Evolutionary conservation across 1,140 invertebrate species (phyloP).

Genomic region (Caenorhabditis latens): DNA sequence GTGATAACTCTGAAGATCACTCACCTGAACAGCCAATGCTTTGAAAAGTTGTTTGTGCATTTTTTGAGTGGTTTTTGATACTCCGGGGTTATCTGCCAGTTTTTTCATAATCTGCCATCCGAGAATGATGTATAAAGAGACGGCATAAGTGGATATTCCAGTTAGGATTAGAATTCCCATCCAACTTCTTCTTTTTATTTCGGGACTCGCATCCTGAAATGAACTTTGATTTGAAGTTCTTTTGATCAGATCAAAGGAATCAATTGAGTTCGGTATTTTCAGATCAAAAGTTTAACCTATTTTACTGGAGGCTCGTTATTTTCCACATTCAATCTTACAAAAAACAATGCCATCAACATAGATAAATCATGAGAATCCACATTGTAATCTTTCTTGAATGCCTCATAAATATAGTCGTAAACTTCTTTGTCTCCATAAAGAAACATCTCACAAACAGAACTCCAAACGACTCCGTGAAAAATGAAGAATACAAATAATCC

Average conservation of each 20-base stretch:
- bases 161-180: constrained; percentile 21
- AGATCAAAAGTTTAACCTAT: not conserved
- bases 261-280: not conserved
- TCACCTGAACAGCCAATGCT: constrained; percentile 6
- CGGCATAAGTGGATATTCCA: not conserved
- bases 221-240: not conserved
- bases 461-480: constrained; percentile 19
- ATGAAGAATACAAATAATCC: constrained; percentile 6
- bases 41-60: constrained; percentile 6
- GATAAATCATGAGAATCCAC: constrained; percentile 22
- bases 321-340: not conserved
- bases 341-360: constrained; percentile 23
- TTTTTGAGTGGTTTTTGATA: not conserved
- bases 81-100: constrained; percentile 6
- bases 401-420: constrained; percentile 3
- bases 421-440: constrained; percentile 36
- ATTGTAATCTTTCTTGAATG: not conserved
- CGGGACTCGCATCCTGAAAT: constrained; percentile 15
- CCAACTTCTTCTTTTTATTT: constrained; percentile 23
- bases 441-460: constrained; percentile 32
- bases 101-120: constrained; percentile 37
- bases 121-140: constrained; percentile 9
- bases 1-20: not conserved
- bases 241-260: too few species aligned
- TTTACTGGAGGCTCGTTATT: too few species aligned